Percentiles rank a stretch among this genome's conserved stretches.
These are phyloP conservation scores for Cyclophora punctaria DNA, from an alignment of 2,888 invertebrate species.

Conservation along the genomic window DNA sequence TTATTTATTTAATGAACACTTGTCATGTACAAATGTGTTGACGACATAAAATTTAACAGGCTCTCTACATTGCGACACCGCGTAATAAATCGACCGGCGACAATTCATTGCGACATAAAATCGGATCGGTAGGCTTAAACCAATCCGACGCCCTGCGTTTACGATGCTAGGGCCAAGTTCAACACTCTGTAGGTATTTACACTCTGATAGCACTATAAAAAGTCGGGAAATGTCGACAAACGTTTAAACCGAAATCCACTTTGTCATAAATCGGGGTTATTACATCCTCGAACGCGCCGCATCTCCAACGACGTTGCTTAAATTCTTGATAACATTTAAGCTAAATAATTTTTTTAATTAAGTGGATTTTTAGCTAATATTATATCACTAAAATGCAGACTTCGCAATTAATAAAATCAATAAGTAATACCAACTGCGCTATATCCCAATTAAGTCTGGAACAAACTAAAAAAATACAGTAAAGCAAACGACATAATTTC, in stretches of 20 bases:
- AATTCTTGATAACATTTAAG: no score
- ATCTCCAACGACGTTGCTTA: neutral
- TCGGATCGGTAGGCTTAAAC: slow-evolving; percentile 50
- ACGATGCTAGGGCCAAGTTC: slow-evolving; percentile 55
- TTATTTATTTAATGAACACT: slow-evolving; percentile 10
- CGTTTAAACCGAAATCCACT: slow-evolving; percentile 55
- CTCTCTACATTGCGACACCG: slow-evolving; percentile 48
- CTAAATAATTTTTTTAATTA: no score
- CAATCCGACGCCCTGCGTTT: slow-evolving; percentile 49
- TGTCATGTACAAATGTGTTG: slow-evolving; percentile 25
- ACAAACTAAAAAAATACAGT: neutral
- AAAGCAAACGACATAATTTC: slow-evolving; percentile 12
- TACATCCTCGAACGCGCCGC: slow-evolving; percentile 8
- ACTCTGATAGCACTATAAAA: slow-evolving; percentile 58
- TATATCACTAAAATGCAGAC: no score
- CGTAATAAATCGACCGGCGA: slow-evolving; percentile 43
- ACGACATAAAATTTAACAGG: slow-evolving; percentile 33
- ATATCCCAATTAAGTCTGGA: neutral
- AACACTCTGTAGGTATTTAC: slow-evolving; percentile 53
- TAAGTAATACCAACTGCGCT: neutral
- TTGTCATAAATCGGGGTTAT: slow-evolving; percentile 31
- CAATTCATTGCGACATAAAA: slow-evolving; percentile 58
- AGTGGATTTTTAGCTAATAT: no score
- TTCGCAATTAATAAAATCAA: no score
- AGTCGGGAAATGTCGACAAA: slow-evolving; percentile 57